A percentile compares a stretch with the other conserved stretches of the same genome.
These are phyloP conservation scores for Cranoglanis bouderius DNA, from an alignment of 2,113 vertebrate species.

Conservation along the genomic window DNA sequence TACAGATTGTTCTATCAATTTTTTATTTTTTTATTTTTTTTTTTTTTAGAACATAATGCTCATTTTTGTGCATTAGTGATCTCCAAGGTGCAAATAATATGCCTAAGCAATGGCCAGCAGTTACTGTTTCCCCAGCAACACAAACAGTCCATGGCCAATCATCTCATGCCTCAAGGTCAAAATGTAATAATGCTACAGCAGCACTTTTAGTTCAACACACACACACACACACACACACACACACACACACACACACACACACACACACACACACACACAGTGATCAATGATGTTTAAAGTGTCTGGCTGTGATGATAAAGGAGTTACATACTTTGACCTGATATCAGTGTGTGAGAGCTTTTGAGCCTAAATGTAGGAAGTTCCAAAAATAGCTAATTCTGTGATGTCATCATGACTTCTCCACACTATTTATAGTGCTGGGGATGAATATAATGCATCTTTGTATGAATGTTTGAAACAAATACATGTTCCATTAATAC, in stretches of 20 bases:
- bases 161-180: slow-evolving; percentile 39
- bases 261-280: too few species aligned
- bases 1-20: neutral
- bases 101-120: neutral
- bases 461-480: neutral
- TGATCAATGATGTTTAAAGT: neutral
- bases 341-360: neutral
- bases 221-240: slow-evolving; percentile 9
- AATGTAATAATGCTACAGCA: slow-evolving; percentile 36
- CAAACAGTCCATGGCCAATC: neutral
- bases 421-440: neutral
- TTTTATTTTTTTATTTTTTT: too few species aligned
- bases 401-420: neutral
- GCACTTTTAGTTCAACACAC: slow-evolving; percentile 30
- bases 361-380: neutral
- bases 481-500: neutral
- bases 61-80: neutral
- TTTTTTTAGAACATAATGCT: neutral
- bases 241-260: neutral
- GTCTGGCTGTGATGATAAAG: neutral
- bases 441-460: neutral
- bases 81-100: neutral
- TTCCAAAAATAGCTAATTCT: neutral
- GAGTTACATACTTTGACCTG: too few species aligned
- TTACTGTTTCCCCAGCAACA: slow-evolving; percentile 29